Evolutionary conservation across 2,113 vertebrate species (phyloP).

Genomic region (Catharus fuscescens): DNA sequence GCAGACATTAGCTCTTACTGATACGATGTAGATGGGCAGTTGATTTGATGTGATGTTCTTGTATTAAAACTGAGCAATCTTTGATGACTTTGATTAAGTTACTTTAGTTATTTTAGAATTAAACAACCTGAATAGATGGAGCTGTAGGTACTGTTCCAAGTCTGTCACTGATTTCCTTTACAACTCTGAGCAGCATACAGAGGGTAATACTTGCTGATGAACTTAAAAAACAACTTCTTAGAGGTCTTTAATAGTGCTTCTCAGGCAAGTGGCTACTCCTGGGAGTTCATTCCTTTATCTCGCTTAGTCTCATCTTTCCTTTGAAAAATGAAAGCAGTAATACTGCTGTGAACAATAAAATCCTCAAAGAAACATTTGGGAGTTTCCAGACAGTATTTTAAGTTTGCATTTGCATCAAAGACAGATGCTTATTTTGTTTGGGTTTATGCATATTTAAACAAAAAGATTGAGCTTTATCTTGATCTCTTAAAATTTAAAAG

Average conservation of each 20-base stretch:
- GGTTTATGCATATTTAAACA: background rate
- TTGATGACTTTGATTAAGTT: background rate
- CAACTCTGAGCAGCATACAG: background rate
- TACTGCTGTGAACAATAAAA: background rate
- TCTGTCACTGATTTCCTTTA: background rate
- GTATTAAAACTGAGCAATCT: background rate
- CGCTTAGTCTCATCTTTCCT: background rate
- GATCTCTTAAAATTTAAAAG: background rate
- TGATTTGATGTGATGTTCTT: background rate
- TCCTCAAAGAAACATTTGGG: background rate
- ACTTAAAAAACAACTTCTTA: background rate
- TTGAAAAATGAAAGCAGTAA: background rate
- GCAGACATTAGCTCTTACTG: background rate
- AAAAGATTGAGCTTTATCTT: background rate
- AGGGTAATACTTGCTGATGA: background rate
- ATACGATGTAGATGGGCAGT: background rate
- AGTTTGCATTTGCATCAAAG: background rate
- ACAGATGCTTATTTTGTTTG: background rate
- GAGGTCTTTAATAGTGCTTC: background rate
- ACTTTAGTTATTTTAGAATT: background rate
- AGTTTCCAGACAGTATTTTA: background rate
- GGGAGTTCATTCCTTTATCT: background rate
- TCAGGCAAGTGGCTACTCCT: background rate
- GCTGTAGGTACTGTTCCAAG: background rate
- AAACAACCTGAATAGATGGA: background rate